A percentile compares a stretch with the other conserved stretches of the same genome.
Conservation (phyloP, 2,113 vertebrate species). For the Scartelaos histophorus region DNA sequence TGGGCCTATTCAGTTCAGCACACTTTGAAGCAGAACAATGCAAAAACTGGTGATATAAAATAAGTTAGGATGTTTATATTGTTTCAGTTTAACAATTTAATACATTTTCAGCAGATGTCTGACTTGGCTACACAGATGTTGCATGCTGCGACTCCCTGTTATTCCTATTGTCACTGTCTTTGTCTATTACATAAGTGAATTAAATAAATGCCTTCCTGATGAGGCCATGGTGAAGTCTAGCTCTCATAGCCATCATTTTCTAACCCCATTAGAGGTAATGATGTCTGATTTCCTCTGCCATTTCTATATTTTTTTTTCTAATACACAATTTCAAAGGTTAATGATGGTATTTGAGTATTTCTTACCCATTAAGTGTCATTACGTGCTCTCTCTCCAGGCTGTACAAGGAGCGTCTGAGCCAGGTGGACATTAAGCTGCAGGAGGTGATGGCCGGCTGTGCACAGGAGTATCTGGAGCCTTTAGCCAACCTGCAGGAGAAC, state of each 20-base stretch:
- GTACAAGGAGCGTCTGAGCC: constrained; percentile 95
- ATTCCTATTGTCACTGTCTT: neutral
- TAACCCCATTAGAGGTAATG: neutral
- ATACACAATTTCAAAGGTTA: constrained; percentile 4
- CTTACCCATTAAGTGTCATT: neutral
- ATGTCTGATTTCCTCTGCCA: constrained; percentile 1
- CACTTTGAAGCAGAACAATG: neutral
- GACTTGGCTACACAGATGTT: neutral
- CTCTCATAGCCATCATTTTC: neutral
- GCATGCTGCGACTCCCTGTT: neutral
- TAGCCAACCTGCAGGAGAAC: constrained; percentile 97
- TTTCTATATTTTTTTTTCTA: neutral
- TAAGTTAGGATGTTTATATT: neutral
- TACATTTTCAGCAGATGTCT: neutral
- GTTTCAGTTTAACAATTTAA: neutral
- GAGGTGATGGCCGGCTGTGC: constrained; percentile 97
- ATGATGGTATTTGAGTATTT: neutral
- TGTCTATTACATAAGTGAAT: neutral
- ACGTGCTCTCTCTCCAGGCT: constrained; percentile 69
- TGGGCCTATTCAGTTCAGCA: neutral
- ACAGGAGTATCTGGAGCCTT: constrained; percentile 94
- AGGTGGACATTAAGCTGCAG: constrained; percentile 97
- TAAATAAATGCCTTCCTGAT: neutral
- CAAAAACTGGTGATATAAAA: neutral
- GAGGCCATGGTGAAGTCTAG: neutral